These are phyloP conservation scores for Drosophila fulvimacula DNA, from an alignment of 2,888 invertebrate species.

Conservation along the genomic window DNA sequence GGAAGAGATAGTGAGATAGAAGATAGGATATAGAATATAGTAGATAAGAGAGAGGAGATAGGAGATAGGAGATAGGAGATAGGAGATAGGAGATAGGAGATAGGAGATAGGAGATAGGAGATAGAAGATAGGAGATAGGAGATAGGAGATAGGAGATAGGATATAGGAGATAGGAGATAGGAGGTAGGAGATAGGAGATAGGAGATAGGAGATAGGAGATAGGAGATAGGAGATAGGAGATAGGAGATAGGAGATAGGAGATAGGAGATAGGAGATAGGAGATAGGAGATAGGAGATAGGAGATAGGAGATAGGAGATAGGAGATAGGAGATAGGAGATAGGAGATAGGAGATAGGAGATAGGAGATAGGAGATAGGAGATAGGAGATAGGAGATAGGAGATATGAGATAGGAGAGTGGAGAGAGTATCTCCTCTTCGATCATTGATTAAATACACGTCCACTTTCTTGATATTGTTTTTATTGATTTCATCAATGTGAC, in stretches of 20 bases:
- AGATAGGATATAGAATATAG: not conserved
- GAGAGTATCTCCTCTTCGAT: slow-evolving; percentile 13
- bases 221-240: too few species aligned
- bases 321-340: too few species aligned
- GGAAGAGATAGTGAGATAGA: not conserved
- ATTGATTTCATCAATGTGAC: slow-evolving; percentile 54
- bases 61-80: not conserved
- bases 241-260: too few species aligned
- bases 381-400: too few species aligned
- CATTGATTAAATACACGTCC: not conserved
- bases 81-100: not conserved
- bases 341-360: too few species aligned
- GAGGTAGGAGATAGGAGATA: not conserved
- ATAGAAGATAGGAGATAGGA: not conserved
- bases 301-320: too few species aligned
- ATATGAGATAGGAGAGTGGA: too few species aligned
- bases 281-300: too few species aligned
- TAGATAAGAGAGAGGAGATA: not conserved
- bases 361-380: too few species aligned
- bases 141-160: not conserved
- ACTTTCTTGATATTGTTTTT: slow-evolving; percentile 42
- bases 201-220: too few species aligned
- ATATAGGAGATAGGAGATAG: too few species aligned
- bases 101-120: not conserved
- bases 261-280: too few species aligned